Evolutionary conservation across 1,140 invertebrate species (phyloP).

Genomic region (Aphis gossypii): DNA sequence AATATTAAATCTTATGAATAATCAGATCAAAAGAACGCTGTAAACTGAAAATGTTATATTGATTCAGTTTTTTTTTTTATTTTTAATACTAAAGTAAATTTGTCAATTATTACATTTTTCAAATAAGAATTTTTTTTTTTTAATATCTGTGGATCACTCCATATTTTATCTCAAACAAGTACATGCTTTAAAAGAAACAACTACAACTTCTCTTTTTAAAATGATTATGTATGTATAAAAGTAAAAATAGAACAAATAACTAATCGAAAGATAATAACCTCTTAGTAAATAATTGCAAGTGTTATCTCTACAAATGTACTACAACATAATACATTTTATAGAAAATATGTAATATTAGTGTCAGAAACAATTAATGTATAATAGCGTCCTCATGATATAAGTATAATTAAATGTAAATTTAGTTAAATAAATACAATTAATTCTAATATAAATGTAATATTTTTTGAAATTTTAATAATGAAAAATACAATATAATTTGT

Average conservation of each 20-base stretch:
- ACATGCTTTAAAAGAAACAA: not conserved
- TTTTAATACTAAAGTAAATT: not conserved
- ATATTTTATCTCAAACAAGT: not conserved
- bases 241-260: not conserved
- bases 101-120: not conserved
- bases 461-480: slow-evolving; percentile 27
- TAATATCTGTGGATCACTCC: not conserved
- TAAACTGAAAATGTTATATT: not conserved
- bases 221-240: not conserved
- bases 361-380: not conserved
- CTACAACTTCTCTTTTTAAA: not conserved
- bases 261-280: not conserved
- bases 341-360: not conserved
- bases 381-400: not conserved
- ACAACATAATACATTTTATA: not conserved
- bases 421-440: not conserved
- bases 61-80: not conserved
- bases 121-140: not conserved
- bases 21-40: not conserved
- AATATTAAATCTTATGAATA: not conserved
- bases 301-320: not conserved
- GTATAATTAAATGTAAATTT: not conserved
- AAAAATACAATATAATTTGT: slow-evolving; percentile 43
- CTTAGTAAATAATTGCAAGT: not conserved
- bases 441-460: slow-evolving; percentile 27